These are phyloP conservation scores for Lycia hirtaria DNA, from an alignment of 2,888 invertebrate genomes.

Conservation along the genomic window DNA sequence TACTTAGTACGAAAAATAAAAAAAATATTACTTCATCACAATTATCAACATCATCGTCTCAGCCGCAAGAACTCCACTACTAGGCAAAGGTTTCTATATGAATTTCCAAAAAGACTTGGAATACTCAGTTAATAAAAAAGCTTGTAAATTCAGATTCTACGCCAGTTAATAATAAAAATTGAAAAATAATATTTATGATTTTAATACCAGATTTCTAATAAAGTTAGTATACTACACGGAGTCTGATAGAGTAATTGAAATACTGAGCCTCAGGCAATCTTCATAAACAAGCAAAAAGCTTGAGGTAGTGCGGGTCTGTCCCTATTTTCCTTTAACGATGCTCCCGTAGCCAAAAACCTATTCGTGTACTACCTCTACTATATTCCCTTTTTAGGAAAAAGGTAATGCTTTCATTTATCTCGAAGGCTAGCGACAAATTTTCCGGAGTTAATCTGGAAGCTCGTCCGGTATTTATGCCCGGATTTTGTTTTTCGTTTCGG, in stretches of 20 bases:
- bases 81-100: too few relatives aligned
- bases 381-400: conserved; percentile 14
- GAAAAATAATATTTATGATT: too few relatives aligned
- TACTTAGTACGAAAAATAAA: too few relatives aligned
- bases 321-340: conserved; percentile 14
- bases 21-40: too few relatives aligned
- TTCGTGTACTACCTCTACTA: conserved; percentile 3
- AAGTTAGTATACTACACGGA: neutral
- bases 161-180: too few relatives aligned
- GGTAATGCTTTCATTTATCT: conserved; percentile 21
- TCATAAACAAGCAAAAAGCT: conserved; percentile 6
- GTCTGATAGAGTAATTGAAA: conserved; percentile 1
- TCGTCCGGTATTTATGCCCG: conserved; percentile 16
- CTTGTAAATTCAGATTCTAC: too few relatives aligned
- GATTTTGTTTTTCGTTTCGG: conserved; percentile 20
- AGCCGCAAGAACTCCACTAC: too few relatives aligned
- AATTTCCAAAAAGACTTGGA: too few relatives aligned
- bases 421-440: conserved; percentile 14
- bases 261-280: neutral
- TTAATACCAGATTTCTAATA: neutral
- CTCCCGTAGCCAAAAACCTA: conserved; percentile 14
- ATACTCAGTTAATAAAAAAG: too few relatives aligned
- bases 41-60: too few relatives aligned
- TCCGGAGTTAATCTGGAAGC: conserved; percentile 12
- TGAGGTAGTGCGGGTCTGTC: conserved; percentile 4